Conservation (phyloP, 1,140 invertebrate species). For the Anoplophora glabripennis region DNA sequence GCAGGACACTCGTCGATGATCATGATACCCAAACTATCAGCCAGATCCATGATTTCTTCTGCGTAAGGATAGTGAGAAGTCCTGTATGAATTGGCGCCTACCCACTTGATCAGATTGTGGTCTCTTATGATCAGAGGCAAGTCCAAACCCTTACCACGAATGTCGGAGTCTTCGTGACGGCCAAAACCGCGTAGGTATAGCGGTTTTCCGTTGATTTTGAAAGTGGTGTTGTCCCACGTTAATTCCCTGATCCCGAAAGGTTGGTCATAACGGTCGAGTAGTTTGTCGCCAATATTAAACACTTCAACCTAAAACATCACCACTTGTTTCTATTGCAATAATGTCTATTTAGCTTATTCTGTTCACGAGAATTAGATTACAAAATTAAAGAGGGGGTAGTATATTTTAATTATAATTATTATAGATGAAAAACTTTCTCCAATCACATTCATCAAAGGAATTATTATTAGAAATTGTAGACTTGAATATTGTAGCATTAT, state of each 20-base stretch:
- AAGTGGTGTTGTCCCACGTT: constrained; percentile 68
- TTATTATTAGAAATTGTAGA: no score
- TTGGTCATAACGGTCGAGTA: constrained; percentile 77
- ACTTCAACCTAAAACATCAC: no score
- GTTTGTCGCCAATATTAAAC: no score
- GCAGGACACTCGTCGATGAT: constrained; percentile 94
- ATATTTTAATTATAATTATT: no score
- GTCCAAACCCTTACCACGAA: constrained; percentile 71
- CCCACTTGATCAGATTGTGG: constrained; percentile 90
- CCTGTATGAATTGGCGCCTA: constrained; percentile 90
- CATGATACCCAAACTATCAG: constrained; percentile 89
- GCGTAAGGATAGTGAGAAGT: constrained; percentile 98
- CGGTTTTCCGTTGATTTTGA: constrained; percentile 80
- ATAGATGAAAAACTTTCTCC: no score
- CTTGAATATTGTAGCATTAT: no score
- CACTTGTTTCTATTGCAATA: background rate
- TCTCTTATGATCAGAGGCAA: constrained; percentile 82
- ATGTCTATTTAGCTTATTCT: no score
- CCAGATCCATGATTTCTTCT: constrained; percentile 93
- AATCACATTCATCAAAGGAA: no score
- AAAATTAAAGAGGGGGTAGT: no score
- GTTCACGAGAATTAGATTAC: no score
- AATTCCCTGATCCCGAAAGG: constrained; percentile 85
- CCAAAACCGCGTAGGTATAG: constrained; percentile 91
- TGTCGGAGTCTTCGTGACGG: constrained; percentile 89